Evolutionary conservation across 2,113 vertebrate genomes (phyloP).

Genomic region (Orthochromis indermauri): DNA sequence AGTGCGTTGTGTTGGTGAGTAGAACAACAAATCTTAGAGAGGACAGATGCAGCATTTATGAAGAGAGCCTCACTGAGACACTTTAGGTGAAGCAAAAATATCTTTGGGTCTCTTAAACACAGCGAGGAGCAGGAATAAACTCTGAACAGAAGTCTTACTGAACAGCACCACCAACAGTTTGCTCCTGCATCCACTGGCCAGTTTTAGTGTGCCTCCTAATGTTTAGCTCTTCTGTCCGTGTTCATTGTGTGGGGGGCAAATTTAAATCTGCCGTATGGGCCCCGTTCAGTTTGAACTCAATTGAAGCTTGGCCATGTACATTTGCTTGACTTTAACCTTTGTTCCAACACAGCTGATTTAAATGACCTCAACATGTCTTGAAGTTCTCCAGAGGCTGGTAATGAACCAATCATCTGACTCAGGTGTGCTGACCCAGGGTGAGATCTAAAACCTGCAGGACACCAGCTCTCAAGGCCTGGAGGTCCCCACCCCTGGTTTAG

Average conservation of each 20-base stretch:
- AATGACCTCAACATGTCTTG: background rate
- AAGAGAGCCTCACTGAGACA: background rate
- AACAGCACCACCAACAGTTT: background rate
- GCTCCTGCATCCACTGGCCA: background rate
- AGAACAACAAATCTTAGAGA: background rate
- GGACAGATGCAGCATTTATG: background rate
- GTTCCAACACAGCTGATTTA: background rate
- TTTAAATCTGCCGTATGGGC: background rate
- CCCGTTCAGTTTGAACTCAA: background rate
- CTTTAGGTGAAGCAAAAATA: background rate
- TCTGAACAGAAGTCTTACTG: background rate
- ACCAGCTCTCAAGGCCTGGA: fast-evolving
- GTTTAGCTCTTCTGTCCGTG: background rate
- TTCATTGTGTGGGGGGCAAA: background rate
- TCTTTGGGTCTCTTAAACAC: background rate
- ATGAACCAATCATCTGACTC: background rate
- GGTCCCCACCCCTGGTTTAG: background rate
- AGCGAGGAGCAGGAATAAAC: background rate
- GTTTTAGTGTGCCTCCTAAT: background rate
- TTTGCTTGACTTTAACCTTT: background rate
- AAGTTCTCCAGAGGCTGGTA: background rate
- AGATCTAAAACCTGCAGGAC: background rate
- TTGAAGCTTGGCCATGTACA: background rate
- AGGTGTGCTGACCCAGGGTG: background rate
- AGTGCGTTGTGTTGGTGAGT: background rate